These are phyloP conservation scores for Salvelinus fontinalis DNA, from an alignment of 2,113 vertebrate genomes.

Conservation along the genomic window DNA sequence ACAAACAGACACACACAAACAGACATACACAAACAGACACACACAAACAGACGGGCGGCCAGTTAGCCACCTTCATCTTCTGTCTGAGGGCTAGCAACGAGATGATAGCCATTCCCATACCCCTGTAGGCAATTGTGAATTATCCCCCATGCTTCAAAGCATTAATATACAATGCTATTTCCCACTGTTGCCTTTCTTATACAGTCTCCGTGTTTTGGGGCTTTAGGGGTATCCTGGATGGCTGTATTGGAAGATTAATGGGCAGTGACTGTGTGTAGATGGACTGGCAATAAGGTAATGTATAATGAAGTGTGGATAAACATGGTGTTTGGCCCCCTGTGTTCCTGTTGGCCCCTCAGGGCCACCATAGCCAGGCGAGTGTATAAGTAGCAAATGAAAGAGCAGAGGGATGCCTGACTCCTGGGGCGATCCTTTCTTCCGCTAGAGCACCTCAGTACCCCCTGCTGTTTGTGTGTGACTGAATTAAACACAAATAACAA, in stretches of 20 bases:
- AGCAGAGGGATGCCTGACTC: neutral
- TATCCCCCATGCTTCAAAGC: conserved; percentile 48
- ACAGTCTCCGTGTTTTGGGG: conserved; percentile 41
- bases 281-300: conserved; percentile 41
- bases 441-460: neutral
- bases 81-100: conserved; percentile 12
- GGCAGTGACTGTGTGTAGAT: conserved; percentile 8
- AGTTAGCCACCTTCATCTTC: neutral
- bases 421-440: neutral
- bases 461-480: neutral
- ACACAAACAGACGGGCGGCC: neutral
- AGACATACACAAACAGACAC: conserved; percentile 5
- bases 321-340: neutral
- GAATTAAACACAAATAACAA: neutral
- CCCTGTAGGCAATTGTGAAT: conserved; percentile 54
- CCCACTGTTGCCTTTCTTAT: conserved; percentile 46
- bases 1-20: neutral
- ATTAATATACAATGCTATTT: conserved; percentile 35
- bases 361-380: conserved; percentile 7
- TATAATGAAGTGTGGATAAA: conserved; percentile 47
- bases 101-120: conserved; percentile 31
- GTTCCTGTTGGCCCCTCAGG: conserved; percentile 41
- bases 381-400: neutral
- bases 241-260: conserved; percentile 2
- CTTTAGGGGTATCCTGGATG: neutral